phyloP scores from a whole-genome alignment of 2,113 vertebrate species.

The Lanius ludovicianus region DNA sequence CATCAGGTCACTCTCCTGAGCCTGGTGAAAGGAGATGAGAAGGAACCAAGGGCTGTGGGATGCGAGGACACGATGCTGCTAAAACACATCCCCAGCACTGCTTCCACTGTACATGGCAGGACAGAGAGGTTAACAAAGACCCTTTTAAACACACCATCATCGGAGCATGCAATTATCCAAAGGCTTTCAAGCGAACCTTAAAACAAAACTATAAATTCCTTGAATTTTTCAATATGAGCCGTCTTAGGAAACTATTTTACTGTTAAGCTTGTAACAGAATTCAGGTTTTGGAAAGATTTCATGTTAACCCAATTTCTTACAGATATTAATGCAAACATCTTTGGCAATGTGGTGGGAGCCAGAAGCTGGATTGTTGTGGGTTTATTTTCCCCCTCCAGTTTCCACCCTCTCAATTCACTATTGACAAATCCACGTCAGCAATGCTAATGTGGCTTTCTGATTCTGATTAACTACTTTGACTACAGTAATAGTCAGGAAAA shows the following conservation, averaged over 20 bases:
- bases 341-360: neutral
- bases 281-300: neutral
- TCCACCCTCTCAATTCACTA: neutral
- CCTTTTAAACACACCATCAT: neutral
- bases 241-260: neutral
- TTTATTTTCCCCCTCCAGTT: neutral
- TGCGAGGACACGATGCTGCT: neutral
- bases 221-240: neutral
- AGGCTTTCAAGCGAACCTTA: neutral
- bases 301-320: neutral
- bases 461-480: constrained; percentile 29
- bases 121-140: neutral
- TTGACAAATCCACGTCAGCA: neutral
- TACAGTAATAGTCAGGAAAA: constrained; percentile 29
- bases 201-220: neutral
- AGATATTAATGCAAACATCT: neutral
- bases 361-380: neutral
- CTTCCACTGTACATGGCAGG: fast-evolving
- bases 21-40: fast-evolving
- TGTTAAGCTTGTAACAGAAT: neutral
- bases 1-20: neutral
- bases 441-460: neutral
- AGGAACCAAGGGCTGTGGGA: neutral
- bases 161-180: neutral
- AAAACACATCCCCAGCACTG: neutral